Conservation (phyloP, 2,797 vertebrate species). For the Chrysocyon brachyurus region DNA sequence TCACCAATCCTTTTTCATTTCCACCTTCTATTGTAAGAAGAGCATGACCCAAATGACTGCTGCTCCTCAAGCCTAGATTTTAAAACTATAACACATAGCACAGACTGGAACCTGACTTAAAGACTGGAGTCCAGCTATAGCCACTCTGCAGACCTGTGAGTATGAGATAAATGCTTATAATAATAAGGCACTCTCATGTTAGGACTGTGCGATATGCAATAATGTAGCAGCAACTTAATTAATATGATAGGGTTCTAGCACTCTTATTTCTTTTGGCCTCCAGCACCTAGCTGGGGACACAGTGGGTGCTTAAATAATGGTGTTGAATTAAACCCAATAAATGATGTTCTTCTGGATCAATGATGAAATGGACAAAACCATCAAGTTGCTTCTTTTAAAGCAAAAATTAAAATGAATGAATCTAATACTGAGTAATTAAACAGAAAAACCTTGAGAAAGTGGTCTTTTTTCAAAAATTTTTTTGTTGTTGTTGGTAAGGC, state of each 20-base stretch:
- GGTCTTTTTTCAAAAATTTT: background rate
- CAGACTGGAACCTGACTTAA: background rate
- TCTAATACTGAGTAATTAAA: background rate
- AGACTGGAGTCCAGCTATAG: background rate
- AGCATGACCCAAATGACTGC: background rate
- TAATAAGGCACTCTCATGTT: background rate
- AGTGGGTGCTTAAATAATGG: background rate
- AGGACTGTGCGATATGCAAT: background rate
- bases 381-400: background rate
- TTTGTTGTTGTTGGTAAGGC: no score
- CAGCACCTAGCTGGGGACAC: background rate
- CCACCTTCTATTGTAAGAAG: background rate
- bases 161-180: background rate
- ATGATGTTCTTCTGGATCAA: background rate
- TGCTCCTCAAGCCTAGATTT: background rate
- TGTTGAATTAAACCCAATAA: background rate
- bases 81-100: background rate
- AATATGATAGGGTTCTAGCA: background rate
- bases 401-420: constrained; percentile 27
- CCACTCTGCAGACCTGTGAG: background rate
- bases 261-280: background rate
- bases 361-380: background rate
- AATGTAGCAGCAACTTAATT: background rate
- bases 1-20: background rate
- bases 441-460: background rate